Conservation (phyloP, 1,140 invertebrate genomes). For the Rhopalosiphum maidis region DNA sequence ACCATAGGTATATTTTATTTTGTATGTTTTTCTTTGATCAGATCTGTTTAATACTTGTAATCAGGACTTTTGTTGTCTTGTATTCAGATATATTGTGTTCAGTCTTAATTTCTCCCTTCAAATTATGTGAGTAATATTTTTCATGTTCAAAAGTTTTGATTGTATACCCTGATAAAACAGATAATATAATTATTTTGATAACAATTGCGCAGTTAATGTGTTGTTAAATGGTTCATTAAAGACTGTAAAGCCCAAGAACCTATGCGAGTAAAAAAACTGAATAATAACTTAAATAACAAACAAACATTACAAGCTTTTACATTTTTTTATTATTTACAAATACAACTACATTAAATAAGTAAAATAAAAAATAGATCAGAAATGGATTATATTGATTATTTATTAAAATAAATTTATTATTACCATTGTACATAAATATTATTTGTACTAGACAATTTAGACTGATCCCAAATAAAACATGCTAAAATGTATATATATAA, state of each 20-base stretch:
- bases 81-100: neutral
- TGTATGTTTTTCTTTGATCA: slow-evolving; percentile 17
- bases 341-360: neutral
- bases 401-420: neutral
- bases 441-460: neutral
- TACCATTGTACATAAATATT: neutral
- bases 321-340: neutral
- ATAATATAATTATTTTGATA: neutral
- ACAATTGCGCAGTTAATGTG: neutral
- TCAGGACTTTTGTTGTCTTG: neutral
- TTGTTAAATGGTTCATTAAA: neutral
- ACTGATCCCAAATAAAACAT: neutral
- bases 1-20: neutral
- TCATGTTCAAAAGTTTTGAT: neutral
- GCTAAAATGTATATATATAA: neutral
- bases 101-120: neutral
- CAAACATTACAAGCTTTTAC: neutral
- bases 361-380: neutral
- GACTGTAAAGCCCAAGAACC: neutral
- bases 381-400: neutral
- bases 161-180: neutral
- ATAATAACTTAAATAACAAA: neutral
- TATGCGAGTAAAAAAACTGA: neutral
- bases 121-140: neutral
- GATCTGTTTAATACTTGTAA: neutral